phyloP scores from a whole-genome alignment of 2,113 vertebrate genomes.

The Diadophis punctatus region DNA sequence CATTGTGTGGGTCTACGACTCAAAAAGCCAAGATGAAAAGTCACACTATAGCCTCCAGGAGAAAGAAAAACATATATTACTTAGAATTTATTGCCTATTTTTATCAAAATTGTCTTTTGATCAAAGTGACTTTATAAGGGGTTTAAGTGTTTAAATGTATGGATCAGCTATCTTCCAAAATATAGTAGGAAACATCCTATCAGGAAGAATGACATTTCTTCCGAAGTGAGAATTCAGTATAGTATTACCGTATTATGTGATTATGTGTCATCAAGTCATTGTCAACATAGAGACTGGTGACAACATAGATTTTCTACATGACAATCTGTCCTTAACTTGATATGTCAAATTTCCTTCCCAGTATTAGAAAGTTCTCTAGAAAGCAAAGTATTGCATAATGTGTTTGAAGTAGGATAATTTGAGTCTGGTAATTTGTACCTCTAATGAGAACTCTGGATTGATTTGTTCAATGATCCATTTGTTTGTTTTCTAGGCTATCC shows the following conservation, averaged over 20 bases:
- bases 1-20: neutral
- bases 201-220: neutral
- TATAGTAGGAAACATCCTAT: neutral
- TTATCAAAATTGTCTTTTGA: neutral
- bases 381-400: neutral
- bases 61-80: neutral
- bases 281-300: neutral
- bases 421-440: neutral
- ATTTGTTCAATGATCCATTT: neutral
- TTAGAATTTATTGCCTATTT: neutral
- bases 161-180: constrained; percentile 22
- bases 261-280: neutral
- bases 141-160: constrained; percentile 19
- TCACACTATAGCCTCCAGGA: neutral
- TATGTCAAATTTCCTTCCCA: neutral
- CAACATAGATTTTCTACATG: neutral
- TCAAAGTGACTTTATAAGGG: constrained; percentile 33
- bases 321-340: neutral
- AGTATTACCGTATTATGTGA: neutral
- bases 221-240: neutral
- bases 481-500: neutral
- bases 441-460: neutral
- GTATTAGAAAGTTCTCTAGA: neutral
- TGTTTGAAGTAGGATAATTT: neutral
- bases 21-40: constrained; percentile 27